Conservation (phyloP, 2,888 invertebrate species). For the Eupithecia vulgata region DNA sequence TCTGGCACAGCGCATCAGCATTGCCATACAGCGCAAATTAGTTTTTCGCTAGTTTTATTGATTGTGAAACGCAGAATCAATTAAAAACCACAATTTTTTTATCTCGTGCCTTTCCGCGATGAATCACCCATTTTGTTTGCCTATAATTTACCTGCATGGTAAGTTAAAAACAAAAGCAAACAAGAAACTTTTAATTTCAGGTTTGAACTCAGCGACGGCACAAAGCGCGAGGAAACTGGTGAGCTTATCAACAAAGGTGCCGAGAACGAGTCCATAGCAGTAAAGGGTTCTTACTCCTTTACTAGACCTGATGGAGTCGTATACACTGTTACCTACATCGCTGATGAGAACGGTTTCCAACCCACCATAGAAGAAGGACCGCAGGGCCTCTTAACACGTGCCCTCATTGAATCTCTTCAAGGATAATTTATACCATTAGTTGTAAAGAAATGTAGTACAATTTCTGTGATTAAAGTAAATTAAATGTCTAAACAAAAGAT, state of each 20-base stretch:
- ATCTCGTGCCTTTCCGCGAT: too few relatives aligned
- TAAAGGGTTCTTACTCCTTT: slow-evolving; percentile 80
- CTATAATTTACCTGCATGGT: background rate
- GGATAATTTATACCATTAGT: slow-evolving; percentile 51
- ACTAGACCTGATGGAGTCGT: slow-evolving; percentile 77
- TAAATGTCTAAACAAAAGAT: background rate
- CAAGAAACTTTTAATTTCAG: slow-evolving; percentile 50
- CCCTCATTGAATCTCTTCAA: slow-evolving; percentile 65
- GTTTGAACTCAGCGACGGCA: slow-evolving; percentile 82
- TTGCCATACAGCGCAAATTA: too few relatives aligned
- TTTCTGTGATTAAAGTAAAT: background rate
- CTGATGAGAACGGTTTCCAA: slow-evolving; percentile 84
- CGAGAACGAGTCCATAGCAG: slow-evolving; percentile 79
- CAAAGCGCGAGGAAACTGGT: slow-evolving; percentile 76
- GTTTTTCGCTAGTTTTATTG: too few relatives aligned
- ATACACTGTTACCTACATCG: slow-evolving; percentile 79
- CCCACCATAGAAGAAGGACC: slow-evolving; percentile 70
- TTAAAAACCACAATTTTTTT: too few relatives aligned
- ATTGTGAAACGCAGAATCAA: too few relatives aligned
- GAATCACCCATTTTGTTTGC: too few relatives aligned
- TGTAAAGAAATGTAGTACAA: background rate
- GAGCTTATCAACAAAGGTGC: slow-evolving; percentile 78
- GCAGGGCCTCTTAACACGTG: slow-evolving; percentile 60
- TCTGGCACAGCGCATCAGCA: too few relatives aligned
- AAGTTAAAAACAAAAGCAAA: background rate